Base-by-base conservation (phyloP, 2,797 vertebrate genomes). In the Malurus leucopterus region DNA sequence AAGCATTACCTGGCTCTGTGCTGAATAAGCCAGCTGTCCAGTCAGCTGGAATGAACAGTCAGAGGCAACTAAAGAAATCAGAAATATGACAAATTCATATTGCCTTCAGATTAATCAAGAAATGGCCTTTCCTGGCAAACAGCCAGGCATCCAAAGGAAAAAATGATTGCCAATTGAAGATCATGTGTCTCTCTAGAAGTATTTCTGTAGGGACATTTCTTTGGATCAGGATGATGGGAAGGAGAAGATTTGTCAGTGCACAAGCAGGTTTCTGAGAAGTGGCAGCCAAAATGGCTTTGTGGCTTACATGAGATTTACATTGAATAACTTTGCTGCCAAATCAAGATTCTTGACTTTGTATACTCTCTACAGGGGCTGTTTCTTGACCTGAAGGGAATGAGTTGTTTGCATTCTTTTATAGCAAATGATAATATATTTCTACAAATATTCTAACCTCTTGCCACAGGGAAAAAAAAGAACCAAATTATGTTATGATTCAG, bases 231-330 rank as follows among this genome's bases (percentile, higher is more conserved):
- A 40, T 64, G 75, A 89, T 38, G 41, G 40, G 72, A 88, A 89
- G 55, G 22, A 88, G 76, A 75, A 83, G 21, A 84, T 91, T 82
- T 83, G 65, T 90, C 91, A 74, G 44, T 36, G 46, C 72, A 86
- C 77, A 91, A 84, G 54, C 54, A 93, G 24, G 30, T 83, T 91
- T 92, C 78, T 84, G 62, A 88, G 86, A 88, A 80, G 58, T 43
- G 49, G 47, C 51, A 87, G 79, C 41, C 72, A 85, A 93, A 90
- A 91, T 32, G 78, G 51, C 72, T 90, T 65, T 84, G 84, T 89
- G 72, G 69, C 51, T 87, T 93, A 30, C 62, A 79, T 11, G 51
- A 90, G 78, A 91, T 85, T 77, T 90, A 76, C 72, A 65, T 29
- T 75, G 32, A 90, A 65, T 55, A 74, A 43, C 13, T 54, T 29